Evolutionary conservation across 2,888 invertebrate genomes (phyloP), one percentile per base, ranked within the genome.

Genomic region (Folsomia manolachei): DNA sequence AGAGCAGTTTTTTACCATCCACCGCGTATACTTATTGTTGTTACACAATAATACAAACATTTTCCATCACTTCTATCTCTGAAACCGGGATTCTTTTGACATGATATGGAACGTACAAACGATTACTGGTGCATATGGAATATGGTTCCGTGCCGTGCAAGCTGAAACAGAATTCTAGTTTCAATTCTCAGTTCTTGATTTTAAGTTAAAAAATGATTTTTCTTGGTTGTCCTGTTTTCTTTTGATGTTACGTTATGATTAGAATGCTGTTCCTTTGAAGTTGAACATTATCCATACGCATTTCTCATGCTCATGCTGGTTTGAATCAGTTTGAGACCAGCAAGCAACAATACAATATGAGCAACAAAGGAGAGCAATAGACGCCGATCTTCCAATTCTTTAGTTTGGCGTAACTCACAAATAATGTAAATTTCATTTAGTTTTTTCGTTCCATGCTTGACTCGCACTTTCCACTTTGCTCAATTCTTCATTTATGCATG

Each of bases 171-270:
- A 66, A 66, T 66, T 66, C 39, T 51, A 9, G 52, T 39, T 66
- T 66, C n/a, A 66, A 19, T 66, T 51, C 24, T 66, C 66, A 52
- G 39, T 23, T 23, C 51, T 66, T 66, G n/a, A 25, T 27, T 63
- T 66, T 66, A 23, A 25, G n/a, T 24, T 52, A 24, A 66, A 66
- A 52, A 66, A 66, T 66, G 4, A 39, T 66, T 51, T 24, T 66
- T 52, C 51, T 66, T 66, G 4, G 21, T 66, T 51, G 52, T 66
- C 66, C 51, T 66, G 52, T 52, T 39, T 14, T 39, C 14, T 14
- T 14, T 39, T 9, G 14, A 39, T 39, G 39, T 14, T 14, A 39
- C 14, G 39, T 39, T 39, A 39, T 39, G 39, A 39, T 9, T 39
- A n/a, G n/a, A n/a, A 39, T 39, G 39, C 39, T 9, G 7, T 39